Base-by-base conservation (phyloP, 2,797 vertebrate species). In the Tenualosa ilisha region DNA sequence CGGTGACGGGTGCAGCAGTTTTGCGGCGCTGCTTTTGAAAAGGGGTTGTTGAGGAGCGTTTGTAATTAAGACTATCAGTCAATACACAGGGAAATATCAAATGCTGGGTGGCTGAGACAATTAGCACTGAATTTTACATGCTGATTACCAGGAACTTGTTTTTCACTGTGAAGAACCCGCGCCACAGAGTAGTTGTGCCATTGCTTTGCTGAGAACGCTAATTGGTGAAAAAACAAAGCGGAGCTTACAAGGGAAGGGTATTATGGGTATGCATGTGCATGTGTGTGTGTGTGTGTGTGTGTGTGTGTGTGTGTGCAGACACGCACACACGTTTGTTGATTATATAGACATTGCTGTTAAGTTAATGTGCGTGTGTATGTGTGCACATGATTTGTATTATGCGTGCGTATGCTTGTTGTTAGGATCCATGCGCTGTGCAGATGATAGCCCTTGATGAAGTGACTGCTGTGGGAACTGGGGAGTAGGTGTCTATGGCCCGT, bases 41-140 rank as follows among this genome's bases (percentile, higher is more conserved):
- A 89, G 89, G 86, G 91, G 93, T 93, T 93, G 93, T 92, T 86
- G 84, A 91, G 94, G 92, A 91, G 91, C 85, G 90, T 91, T 92
- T 83, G 87, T 95, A 93, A 94, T 94, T 94, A 93, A 94, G 91
- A 91, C 92, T 87, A 95, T 94, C 93, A 92, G 91, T 93, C 93
- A 94, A 88, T 86, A 90, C 82, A 84, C 68, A 86, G 43, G 72
- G 86, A 92, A 92, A 91, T 91, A 92, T 92, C 91, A 92, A 91
- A 91, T 86, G 85, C 87, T 89, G 90, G 86, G 90, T 87, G 84
- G 90, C 87, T 56, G 86, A 84, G 26, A 91, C 92, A 94, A 93
- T 93, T 92, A 93, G 82, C 90, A 87, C 90, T 89, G 91, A 92
- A 93, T 91, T 90, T 84, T 86, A 93, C 91, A 92, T 90, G 92